Percentiles rank a stretch among this genome's conserved stretches.
Evolutionary conservation across 1,140 invertebrate species (phyloP).

Genomic region (Pachypsylla venusta): DNA sequence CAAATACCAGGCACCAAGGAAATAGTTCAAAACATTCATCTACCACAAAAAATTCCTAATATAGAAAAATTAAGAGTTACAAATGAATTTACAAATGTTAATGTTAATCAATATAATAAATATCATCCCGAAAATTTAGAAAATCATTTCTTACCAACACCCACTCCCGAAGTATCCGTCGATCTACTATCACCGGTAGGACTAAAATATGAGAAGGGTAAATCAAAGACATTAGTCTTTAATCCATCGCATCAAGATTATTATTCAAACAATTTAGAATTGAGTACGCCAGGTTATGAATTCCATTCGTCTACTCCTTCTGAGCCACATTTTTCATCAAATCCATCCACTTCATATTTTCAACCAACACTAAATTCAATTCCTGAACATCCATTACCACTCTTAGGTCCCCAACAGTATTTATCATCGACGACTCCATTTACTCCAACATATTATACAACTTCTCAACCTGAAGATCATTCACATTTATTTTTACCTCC

Average conservation of each 20-base stretch:
- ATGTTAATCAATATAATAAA: neutral
- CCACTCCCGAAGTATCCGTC: neutral
- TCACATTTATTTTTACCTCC: neutral
- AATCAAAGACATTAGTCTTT: conserved; percentile 1
- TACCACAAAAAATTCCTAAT: neutral
- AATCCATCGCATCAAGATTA: neutral
- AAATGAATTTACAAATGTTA: conserved; percentile 1
- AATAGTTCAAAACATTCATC: neutral
- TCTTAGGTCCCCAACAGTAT: neutral
- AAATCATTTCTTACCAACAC: neutral
- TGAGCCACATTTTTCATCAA: neutral
- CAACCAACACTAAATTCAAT: neutral
- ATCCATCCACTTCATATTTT: neutral
- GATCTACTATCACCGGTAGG: neutral
- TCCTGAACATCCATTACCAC: neutral
- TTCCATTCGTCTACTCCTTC: neutral
- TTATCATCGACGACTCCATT: neutral
- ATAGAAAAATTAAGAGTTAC: neutral
- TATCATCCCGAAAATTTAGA: neutral
- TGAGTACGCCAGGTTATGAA: neutral
- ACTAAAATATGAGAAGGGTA: neutral
- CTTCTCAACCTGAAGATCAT: neutral
- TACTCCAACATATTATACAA: neutral
- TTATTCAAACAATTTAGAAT: neutral
- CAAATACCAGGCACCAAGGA: neutral